A percentile compares a stretch with the other conserved stretches of the same genome.
Conservation (phyloP, 2,888 invertebrate genomes). For the Cerastis leucographa region DNA sequence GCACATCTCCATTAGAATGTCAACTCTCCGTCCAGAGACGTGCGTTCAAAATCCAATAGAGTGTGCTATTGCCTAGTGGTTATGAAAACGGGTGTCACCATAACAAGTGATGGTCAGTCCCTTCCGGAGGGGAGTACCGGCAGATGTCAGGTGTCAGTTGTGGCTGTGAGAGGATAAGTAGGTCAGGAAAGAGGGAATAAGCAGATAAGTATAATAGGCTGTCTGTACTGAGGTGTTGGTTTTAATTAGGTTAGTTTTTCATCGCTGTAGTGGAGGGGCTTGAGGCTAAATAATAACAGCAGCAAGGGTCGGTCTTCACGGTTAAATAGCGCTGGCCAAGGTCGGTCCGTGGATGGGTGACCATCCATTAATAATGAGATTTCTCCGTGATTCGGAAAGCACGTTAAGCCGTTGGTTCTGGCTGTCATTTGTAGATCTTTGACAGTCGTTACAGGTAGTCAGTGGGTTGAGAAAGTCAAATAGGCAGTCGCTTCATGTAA, state of each 20-base stretch:
- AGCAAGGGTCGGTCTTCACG: not conserved
- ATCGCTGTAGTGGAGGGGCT: not conserved
- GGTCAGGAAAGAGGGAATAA: slow-evolving; percentile 10
- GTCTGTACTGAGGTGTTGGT: not conserved
- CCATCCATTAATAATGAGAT: not conserved
- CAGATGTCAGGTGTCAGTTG: slow-evolving; percentile 9
- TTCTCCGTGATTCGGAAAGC: not conserved
- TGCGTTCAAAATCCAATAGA: not conserved
- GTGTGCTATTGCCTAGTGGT: not conserved
- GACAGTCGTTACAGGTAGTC: not conserved
- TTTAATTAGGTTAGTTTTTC: not conserved
- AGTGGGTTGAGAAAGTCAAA: too few relatives aligned
- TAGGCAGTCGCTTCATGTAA: too few relatives aligned
- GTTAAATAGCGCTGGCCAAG: not conserved
- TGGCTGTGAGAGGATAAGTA: slow-evolving; percentile 5
- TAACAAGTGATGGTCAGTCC: slow-evolving; percentile 14
- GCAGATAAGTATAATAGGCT: not conserved
- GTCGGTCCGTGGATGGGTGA: not conserved
- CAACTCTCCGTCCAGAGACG: not conserved
- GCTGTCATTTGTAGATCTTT: not conserved
- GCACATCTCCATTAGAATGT: not conserved
- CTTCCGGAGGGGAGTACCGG: slow-evolving; percentile 24
- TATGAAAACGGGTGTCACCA: not conserved
- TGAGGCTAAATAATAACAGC: not conserved
- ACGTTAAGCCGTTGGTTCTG: not conserved